Evolutionary conservation across 2,113 vertebrate species (phyloP).

Genomic region (Chaenocephalus aceratus): DNA sequence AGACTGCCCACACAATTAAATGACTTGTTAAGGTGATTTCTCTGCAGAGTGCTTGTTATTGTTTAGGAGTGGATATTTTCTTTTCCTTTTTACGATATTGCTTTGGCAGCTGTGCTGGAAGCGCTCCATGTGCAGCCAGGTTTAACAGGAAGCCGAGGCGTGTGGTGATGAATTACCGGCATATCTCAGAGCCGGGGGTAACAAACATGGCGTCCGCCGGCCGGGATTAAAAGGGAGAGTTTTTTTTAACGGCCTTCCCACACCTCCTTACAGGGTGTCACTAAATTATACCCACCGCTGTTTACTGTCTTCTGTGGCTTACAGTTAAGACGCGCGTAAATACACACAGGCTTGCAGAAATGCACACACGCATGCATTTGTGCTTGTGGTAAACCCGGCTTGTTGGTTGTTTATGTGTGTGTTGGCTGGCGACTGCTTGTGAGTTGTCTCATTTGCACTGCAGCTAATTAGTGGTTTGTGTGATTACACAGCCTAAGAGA

Average conservation of each 20-base stretch:
- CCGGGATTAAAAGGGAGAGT: slow-evolving; percentile 78
- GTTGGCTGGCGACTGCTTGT: slow-evolving; percentile 67
- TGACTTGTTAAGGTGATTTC: slow-evolving; percentile 43
- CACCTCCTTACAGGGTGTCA: slow-evolving; percentile 84
- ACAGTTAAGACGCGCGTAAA: slow-evolving; percentile 69
- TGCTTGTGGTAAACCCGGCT: slow-evolving; percentile 75
- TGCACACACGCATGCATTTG: slow-evolving; percentile 44
- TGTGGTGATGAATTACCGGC: slow-evolving; percentile 82
- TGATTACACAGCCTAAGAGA: slow-evolving; percentile 67
- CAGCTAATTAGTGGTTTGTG: slow-evolving; percentile 77
- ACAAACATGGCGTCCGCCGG: slow-evolving; percentile 77
- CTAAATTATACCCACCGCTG: slow-evolving; percentile 86
- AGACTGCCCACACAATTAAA: slow-evolving; percentile 43
- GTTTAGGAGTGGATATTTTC: slow-evolving; percentile 71
- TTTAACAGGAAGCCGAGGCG: slow-evolving; percentile 80
- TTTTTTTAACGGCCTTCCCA: slow-evolving; percentile 82
- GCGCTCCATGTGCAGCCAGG: slow-evolving; percentile 82
- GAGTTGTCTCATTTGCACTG: slow-evolving; percentile 76
- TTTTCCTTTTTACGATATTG: slow-evolving; percentile 80
- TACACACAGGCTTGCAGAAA: slow-evolving; percentile 54
- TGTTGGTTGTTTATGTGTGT: slow-evolving; percentile 77
- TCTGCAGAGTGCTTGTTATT: slow-evolving; percentile 57
- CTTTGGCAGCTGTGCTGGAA: slow-evolving; percentile 73
- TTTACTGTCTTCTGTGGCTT: slow-evolving; percentile 84
- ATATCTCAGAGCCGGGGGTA: slow-evolving; percentile 81